Evolutionary conservation across 2,888 invertebrate species (phyloP), one percentile per base, ranked within the genome.

Genomic region (Agrochola lychnidis): DNA sequence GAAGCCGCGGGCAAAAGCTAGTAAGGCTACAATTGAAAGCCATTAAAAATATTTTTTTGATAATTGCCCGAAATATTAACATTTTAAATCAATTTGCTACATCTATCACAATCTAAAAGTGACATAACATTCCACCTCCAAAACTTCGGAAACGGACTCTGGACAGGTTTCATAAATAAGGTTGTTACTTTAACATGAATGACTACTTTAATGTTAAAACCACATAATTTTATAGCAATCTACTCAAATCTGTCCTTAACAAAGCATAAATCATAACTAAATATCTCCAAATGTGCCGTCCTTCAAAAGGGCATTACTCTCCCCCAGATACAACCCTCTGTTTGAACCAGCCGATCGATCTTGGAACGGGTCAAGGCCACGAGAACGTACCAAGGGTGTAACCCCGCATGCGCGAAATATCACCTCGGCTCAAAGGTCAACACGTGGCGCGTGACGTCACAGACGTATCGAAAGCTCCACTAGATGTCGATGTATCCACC

Each of bases 351-450:
- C 10, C 45, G n/a, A 51, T 67, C 72, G 66, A 70, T 64, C 16
- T 16, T 25, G 12, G 51, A 70, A 14, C 10, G 1, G 68, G 67
- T 78, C 83, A 81, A 69, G 78, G 81, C 40, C 59, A 51, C 42
- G 2, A 22, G 42, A 22, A 67, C n/a, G 2, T 66, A 66, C 30
- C 14, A 48, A 69, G 30, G 48, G 12, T 42, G n/a, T 14, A 22
- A 62, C 61, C 16, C 2, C 36, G 59, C 79, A n/a, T 66, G 56
- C 70, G 56, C 66, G 64, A 70, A 61, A 36, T n/a, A 2, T 42
- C 40, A 48, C 72, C 53, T 62, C 16, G 16, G 19, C 51, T 25
- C 6, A 78, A 45, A 69, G 68, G 71, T 75, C 70, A 80, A 56
- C 61, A 62, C 56, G 45, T 73, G 62, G 57, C 40, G n/a, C 14